A percentile compares a stretch with the other conserved stretches of the same genome.
These are phyloP conservation scores for Silurus lanzhouensis DNA, from an alignment of 2,797 vertebrate species.

Conservation along the genomic window DNA sequence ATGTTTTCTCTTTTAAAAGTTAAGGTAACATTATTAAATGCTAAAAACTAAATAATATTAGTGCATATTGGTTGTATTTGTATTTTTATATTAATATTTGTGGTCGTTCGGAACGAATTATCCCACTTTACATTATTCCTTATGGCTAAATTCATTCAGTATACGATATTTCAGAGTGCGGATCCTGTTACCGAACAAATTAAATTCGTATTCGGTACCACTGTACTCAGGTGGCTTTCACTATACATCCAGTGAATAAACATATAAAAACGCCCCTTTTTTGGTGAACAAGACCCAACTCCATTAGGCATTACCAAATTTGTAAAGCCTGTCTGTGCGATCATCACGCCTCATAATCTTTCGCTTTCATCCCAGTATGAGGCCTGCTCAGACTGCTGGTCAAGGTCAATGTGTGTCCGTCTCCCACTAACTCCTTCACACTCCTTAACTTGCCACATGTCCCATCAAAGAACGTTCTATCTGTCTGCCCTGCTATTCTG, in stretches of 20 bases:
- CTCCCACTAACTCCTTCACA: conserved; percentile 28
- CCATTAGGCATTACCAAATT: neutral
- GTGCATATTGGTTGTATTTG: no score
- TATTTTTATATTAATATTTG: no score
- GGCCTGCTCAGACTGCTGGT: conserved; percentile 32
- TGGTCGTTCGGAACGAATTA: no score
- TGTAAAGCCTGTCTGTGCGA: conserved; percentile 10
- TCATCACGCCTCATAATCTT: conserved; percentile 11
- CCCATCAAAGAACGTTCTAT: conserved; percentile 28
- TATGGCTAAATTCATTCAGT: no score
- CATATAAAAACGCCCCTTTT: neutral
- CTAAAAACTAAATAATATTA: no score
- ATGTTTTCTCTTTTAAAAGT: no score
- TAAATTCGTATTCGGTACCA: no score
- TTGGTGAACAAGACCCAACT: neutral
- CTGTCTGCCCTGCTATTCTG: neutral
- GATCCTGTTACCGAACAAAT: no score
- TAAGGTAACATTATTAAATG: no score
- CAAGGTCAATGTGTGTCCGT: conserved; percentile 50
- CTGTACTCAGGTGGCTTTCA: neutral
- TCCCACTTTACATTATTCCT: no score
- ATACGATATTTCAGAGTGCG: no score
- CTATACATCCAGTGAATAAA: neutral
- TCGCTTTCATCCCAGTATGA: conserved; percentile 37
- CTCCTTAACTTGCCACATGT: conserved; percentile 45